These are phyloP conservation scores for Eremophila alpestris DNA, from an alignment of 2,797 vertebrate species.

Conservation along the genomic window DNA sequence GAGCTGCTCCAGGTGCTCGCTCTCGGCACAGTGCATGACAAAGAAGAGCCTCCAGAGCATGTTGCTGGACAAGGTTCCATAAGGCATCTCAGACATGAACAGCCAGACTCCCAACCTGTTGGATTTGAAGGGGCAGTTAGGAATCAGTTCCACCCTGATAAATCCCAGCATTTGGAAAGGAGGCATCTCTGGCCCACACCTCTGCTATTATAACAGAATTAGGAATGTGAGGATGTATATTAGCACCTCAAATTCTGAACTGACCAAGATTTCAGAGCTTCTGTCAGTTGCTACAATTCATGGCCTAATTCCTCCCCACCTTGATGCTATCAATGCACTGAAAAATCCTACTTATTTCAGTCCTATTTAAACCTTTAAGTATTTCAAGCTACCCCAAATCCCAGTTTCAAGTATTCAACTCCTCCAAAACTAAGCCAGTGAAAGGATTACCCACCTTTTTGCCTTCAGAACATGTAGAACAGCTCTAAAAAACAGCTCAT, in stretches of 20 bases:
- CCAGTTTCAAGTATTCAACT: neutral
- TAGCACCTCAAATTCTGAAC: neutral
- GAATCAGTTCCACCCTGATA: neutral
- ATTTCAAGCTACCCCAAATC: neutral
- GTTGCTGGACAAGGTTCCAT: constrained; percentile 88
- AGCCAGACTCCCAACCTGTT: constrained; percentile 94
- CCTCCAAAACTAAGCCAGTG: neutral
- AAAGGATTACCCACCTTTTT: constrained; percentile 83
- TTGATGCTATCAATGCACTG: neutral
- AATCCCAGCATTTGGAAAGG: neutral
- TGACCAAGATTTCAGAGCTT: neutral
- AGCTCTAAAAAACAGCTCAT: constrained; percentile 92
- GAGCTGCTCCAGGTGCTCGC: constrained; percentile 79
- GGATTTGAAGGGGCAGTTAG: neutral
- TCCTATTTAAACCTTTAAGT: neutral
- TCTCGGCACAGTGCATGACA: constrained; percentile 92
- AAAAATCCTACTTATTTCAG: neutral
- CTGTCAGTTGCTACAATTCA: neutral
- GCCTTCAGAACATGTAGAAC: constrained; percentile 93
- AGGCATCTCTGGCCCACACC: no score
- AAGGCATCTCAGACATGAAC: constrained; percentile 99
- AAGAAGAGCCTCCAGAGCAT: constrained; percentile 98
- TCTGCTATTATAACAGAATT: neutral
- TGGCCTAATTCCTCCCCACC: neutral
- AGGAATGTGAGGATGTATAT: neutral